These are phyloP conservation scores for Machimus atricapillus DNA, from an alignment of 2,888 invertebrate genomes.

Conservation along the genomic window DNA sequence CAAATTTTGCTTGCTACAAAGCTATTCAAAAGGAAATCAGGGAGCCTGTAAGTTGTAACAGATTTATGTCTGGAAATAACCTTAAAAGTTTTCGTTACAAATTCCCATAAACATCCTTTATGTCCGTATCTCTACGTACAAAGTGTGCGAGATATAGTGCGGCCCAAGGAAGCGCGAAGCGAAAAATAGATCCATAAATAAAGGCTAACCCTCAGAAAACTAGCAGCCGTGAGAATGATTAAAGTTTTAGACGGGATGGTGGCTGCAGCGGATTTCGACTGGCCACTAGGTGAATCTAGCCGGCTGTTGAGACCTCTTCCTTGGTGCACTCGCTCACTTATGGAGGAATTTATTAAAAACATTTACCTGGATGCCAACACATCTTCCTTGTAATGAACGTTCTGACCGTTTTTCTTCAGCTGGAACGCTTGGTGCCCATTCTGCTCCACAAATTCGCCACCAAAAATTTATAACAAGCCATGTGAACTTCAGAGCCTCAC, in stretches of 20 bases:
- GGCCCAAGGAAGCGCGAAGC: background rate
- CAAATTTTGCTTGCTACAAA: background rate
- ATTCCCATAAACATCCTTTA: slow-evolving; percentile 14
- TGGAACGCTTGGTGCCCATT: background rate
- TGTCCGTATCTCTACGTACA: background rate
- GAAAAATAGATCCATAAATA: slow-evolving; percentile 24
- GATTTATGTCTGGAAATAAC: background rate
- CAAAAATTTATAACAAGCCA: slow-evolving; percentile 3
- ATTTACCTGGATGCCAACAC: background rate
- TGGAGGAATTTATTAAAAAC: slow-evolving; percentile 1
- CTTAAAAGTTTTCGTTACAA: background rate
- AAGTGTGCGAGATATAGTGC: background rate
- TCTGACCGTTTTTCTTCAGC: background rate
- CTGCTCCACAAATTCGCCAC: background rate
- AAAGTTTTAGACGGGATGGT: background rate
- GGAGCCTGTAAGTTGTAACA: background rate
- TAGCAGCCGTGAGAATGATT: slow-evolving; percentile 11
- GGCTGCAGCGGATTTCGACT: background rate
- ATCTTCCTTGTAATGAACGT: background rate
- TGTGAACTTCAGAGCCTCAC: background rate
- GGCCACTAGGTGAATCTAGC: background rate
- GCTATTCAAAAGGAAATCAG: background rate
- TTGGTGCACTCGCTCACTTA: background rate
- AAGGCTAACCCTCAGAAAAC: slow-evolving; percentile 7
- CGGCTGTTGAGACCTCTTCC: background rate